These are phyloP conservation scores for Sparidentex hasta DNA, from an alignment of 2,797 vertebrate genomes.

Conservation along the genomic window DNA sequence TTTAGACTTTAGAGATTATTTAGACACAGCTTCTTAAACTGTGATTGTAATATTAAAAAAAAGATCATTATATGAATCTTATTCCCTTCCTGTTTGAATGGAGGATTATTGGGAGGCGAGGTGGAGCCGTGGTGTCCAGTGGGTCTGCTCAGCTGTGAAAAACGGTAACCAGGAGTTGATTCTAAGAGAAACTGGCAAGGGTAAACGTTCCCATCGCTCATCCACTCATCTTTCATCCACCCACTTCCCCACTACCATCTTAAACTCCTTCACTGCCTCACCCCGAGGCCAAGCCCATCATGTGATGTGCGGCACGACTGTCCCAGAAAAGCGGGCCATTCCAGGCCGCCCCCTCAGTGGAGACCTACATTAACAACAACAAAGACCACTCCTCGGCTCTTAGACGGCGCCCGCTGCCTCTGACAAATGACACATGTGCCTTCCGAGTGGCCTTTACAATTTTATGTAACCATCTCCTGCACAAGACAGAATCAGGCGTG, in stretches of 20 bases:
- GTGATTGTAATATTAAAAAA: conserved; percentile 12
- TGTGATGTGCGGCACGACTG: conserved; percentile 68
- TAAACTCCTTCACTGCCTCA: conserved; percentile 63
- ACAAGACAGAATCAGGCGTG: conserved; percentile 18
- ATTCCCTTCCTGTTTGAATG: not conserved
- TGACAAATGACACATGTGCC: conserved; percentile 57
- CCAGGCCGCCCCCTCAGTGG: conserved; percentile 59
- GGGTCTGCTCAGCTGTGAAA: conserved; percentile 56
- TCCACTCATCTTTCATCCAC: conserved; percentile 54
- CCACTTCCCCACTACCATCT: conserved; percentile 59
- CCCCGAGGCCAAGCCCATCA: conserved; percentile 79
- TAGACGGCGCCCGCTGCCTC: conserved; percentile 26
- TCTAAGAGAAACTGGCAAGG: conserved; percentile 60
- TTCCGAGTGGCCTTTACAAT: conserved; percentile 44
- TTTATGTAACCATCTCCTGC: conserved; percentile 39
- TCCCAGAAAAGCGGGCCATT: conserved; percentile 75
- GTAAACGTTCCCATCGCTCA: conserved; percentile 62
- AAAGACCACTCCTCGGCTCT: conserved; percentile 69
- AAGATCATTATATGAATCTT: not conserved
- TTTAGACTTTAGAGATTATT: not conserved
- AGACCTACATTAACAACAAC: conserved; percentile 81
- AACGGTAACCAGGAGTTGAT: conserved; percentile 45
- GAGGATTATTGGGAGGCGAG: conserved; percentile 1
- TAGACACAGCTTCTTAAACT: conserved; percentile 3
- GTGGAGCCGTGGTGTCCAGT: conserved; percentile 7